phyloP scores from a whole-genome alignment of 2,797 vertebrate species.

The Philypnodon macrostomus region DNA sequence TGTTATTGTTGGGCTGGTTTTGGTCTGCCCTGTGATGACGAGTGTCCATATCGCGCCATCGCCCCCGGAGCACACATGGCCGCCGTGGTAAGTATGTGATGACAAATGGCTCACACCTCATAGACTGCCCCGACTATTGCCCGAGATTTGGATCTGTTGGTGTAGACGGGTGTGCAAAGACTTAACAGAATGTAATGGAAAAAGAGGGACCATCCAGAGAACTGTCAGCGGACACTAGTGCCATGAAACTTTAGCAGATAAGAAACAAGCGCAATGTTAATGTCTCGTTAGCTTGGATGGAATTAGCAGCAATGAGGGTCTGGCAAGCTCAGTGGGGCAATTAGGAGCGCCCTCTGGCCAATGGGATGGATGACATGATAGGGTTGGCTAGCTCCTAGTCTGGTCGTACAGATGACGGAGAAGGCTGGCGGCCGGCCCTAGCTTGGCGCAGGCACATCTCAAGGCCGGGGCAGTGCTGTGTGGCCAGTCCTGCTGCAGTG shows the following conservation, averaged over 20 bases:
- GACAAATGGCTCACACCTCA: conserved; percentile 70
- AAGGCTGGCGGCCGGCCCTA: conserved; percentile 37
- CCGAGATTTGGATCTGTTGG: conserved; percentile 35
- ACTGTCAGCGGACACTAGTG: conserved; percentile 42
- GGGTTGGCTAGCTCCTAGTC: conserved; percentile 41
- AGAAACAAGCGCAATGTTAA: conserved; percentile 38
- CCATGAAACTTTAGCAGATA: conserved; percentile 54
- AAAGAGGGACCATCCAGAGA: conserved; percentile 39
- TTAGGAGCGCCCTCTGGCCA: conserved; percentile 49
- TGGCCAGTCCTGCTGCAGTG: conserved; percentile 25
- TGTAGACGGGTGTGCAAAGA: conserved; percentile 39
- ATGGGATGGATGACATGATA: conserved; percentile 55
- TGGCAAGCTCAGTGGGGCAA: conserved; percentile 38
- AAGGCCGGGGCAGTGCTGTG: conserved; percentile 26
- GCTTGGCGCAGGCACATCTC: conserved; percentile 29
- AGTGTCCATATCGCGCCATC: conserved; percentile 49
- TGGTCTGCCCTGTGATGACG: conserved; percentile 46
- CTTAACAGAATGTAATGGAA: conserved; percentile 42
- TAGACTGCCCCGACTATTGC: conserved; percentile 23
- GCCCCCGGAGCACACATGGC: conserved; percentile 30
- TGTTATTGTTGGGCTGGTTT: conserved; percentile 68
- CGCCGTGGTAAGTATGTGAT: conserved; percentile 54
- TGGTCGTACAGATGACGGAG: conserved; percentile 42
- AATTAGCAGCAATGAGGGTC: conserved; percentile 16
- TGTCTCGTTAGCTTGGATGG: conserved; percentile 23